phyloP scores from a whole-genome alignment of 2,113 vertebrate species.

The Rhagologus leucostigma region DNA sequence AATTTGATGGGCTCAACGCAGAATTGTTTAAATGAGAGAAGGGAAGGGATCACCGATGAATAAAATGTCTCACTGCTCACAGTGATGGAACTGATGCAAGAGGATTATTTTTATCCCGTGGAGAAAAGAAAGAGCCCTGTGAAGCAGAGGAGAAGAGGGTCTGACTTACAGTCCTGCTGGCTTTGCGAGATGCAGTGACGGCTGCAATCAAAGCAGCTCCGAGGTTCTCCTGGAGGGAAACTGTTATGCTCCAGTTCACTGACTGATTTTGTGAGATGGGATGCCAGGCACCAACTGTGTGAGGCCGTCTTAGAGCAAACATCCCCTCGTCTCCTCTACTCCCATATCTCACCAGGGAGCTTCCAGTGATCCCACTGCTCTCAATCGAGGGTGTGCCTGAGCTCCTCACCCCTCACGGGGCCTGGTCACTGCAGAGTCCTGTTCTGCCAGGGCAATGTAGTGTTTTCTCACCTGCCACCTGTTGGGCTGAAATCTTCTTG shows the following conservation, averaged over 20 bases:
- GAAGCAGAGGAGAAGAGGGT: not conserved
- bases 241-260: not conserved
- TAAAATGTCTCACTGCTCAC: not conserved
- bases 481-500: not conserved
- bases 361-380: not conserved
- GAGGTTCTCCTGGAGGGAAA: not conserved
- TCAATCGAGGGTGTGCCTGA: accelerated
- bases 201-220: not conserved
- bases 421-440: not conserved
- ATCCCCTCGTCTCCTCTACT: not conserved
- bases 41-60: not conserved
- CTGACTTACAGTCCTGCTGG: not conserved
- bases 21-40: conserved; percentile 55
- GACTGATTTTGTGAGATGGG: not conserved
- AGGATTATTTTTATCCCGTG: conserved; percentile 46
- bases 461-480: not conserved
- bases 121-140: not conserved
- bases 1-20: conserved; percentile 23
- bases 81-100: conserved; percentile 29
- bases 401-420: accelerated
- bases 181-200: not conserved
- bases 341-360: not conserved
- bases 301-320: not conserved
- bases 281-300: not conserved
- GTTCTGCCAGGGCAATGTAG: not conserved